Percentiles rank a stretch among this genome's conserved stretches.
phyloP scores from a whole-genome alignment of 2,888 invertebrate species.

The Gandaritis pyraliata region DNA sequence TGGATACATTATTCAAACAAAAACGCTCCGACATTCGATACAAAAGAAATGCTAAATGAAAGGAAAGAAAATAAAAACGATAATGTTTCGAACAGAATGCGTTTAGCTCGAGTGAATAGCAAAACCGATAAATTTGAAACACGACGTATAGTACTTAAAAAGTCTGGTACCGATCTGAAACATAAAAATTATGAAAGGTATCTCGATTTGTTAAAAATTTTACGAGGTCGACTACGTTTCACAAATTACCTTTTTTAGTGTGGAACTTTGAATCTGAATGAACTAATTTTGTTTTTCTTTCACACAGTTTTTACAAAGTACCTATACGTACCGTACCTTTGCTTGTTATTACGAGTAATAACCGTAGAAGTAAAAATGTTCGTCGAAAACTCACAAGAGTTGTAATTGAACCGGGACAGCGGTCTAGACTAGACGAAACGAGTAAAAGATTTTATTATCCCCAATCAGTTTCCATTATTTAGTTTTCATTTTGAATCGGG shows the following conservation, averaged over 20 bases:
- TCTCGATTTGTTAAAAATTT: constrained; percentile 44
- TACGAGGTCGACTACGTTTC: constrained; percentile 49
- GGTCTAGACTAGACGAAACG: constrained; percentile 3
- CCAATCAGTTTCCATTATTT: not conserved
- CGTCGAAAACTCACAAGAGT: not conserved
- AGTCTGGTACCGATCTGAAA: constrained; percentile 70
- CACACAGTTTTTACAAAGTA: too few species aligned
- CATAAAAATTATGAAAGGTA: constrained; percentile 69
- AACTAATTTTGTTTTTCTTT: constrained; percentile 12
- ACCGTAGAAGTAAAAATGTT: too few species aligned
- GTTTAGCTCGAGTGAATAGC: constrained; percentile 39
- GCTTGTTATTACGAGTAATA: not conserved
- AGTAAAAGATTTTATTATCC: not conserved
- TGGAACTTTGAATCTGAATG: constrained; percentile 11
- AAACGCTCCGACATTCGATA: constrained; percentile 60
- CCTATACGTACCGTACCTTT: too few species aligned
- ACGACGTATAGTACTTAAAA: constrained; percentile 46
- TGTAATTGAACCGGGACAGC: not conserved
- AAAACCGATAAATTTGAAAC: constrained; percentile 35
- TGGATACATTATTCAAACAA: constrained; percentile 29
- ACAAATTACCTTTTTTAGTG: constrained; percentile 36
- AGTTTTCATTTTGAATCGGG: not conserved
- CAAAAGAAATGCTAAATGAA: constrained; percentile 42
- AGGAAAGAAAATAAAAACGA: constrained; percentile 42
- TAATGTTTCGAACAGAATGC: constrained; percentile 45